Conservation (phyloP, 2,797 vertebrate genomes). For the Thripadectes ignobilis region DNA sequence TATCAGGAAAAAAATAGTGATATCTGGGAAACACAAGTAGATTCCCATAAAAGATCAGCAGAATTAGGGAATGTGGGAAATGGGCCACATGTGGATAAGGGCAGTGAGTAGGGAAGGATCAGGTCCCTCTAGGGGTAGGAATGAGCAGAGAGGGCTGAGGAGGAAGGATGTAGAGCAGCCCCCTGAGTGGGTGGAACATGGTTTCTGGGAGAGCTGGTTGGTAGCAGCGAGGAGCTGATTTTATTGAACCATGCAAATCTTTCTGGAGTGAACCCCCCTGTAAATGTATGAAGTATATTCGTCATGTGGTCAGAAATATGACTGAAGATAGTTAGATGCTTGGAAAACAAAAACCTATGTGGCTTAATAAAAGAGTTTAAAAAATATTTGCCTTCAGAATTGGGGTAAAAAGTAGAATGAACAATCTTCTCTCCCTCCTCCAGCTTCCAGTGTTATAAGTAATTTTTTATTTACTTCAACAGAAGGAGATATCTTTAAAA, state of each 20-base stretch:
- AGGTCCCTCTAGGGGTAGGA: background rate
- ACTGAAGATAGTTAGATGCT: background rate
- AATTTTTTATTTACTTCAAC: background rate
- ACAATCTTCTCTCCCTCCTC: background rate
- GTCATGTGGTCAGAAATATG: background rate
- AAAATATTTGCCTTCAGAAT: background rate
- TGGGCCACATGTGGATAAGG: background rate
- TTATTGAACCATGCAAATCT: background rate
- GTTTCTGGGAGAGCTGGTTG: background rate
- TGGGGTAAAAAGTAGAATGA: background rate
- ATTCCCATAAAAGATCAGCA: background rate
- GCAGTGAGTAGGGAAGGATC: background rate
- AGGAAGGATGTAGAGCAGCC: background rate
- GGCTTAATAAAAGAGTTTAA: background rate
- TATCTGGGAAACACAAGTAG: background rate
- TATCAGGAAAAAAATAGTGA: background rate
- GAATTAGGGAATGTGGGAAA: background rate
- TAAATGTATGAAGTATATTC: background rate
- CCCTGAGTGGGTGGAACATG: background rate
- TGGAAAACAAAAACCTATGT: background rate
- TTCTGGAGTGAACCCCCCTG: background rate
- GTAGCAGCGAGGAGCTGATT: background rate
- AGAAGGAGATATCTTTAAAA: background rate
- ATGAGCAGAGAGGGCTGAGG: background rate
- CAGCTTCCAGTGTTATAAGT: background rate